Conservation (phyloP, 2,113 vertebrate species). For the Malurus melanocephalus region DNA sequence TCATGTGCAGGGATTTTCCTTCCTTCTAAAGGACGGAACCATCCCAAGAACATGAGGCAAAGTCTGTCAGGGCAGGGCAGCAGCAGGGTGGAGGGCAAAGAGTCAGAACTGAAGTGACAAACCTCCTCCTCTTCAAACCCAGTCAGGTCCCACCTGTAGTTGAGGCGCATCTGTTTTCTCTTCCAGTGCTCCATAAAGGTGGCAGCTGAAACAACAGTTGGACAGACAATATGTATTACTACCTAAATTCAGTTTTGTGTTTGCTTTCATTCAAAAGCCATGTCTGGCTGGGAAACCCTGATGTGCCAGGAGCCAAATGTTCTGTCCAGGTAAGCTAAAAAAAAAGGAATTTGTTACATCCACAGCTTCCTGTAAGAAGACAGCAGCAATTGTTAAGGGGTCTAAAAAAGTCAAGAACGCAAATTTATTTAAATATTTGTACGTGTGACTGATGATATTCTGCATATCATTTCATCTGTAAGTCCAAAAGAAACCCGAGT, state of each 20-base stretch:
- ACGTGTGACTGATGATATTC: not conserved
- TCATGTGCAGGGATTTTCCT: not conserved
- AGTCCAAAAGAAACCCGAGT: not conserved
- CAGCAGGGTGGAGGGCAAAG: not conserved
- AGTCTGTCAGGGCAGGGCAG: not conserved
- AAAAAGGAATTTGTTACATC: not conserved
- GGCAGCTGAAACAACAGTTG: constrained; percentile 76
- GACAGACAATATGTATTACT: not conserved
- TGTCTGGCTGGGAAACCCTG: not conserved
- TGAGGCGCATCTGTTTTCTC: constrained; percentile 94
- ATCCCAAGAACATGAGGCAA: not conserved
- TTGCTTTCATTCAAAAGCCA: not conserved
- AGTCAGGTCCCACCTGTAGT: constrained; percentile 94
- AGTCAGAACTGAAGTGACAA: constrained; percentile 41
- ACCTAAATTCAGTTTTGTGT: not conserved
- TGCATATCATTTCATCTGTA: not conserved
- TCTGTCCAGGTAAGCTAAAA: not conserved
- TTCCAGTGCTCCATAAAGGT: constrained; percentile 99
- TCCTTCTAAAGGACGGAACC: not conserved
- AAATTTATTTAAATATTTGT: not conserved
- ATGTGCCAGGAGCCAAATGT: not conserved
- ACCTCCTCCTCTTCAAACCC: constrained; percentile 94
- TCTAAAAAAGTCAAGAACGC: not conserved
- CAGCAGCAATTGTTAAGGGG: not conserved
- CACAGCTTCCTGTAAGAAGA: not conserved